Evolutionary conservation across 2,797 vertebrate genomes (phyloP).

Genomic region (Bucorvus abyssinicus): DNA sequence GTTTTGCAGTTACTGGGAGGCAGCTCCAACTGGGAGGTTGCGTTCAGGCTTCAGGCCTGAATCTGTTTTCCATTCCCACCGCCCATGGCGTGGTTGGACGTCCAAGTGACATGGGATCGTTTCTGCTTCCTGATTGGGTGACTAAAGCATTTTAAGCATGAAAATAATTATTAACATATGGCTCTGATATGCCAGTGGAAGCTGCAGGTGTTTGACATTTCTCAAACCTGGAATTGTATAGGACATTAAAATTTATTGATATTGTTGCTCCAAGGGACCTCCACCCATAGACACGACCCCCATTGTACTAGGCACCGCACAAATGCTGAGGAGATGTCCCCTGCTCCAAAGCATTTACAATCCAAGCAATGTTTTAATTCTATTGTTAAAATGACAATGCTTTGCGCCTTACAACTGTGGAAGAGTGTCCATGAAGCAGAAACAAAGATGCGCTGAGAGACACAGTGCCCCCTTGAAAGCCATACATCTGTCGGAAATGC

Average conservation of each 20-base stretch:
- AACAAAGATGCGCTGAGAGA: neutral
- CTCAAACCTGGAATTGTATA: neutral
- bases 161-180: constrained; percentile 1
- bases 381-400: constrained; percentile 45
- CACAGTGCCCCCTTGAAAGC: neutral
- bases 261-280: neutral
- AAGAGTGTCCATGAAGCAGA: constrained; percentile 3
- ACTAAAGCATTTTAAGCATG: neutral
- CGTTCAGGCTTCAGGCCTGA: neutral
- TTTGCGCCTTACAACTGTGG: neutral
- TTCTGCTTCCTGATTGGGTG: neutral
- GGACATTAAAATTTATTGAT: neutral
- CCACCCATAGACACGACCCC: neutral
- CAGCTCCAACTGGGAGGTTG: neutral
- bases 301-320: neutral
- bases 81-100: neutral
- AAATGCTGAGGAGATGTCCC: neutral
- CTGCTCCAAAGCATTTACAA: constrained; percentile 1
- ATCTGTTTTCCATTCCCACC: constrained; percentile 9
- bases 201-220: constrained; percentile 5
- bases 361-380: neutral
- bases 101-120: neutral
- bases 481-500: neutral
- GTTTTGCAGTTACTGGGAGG: neutral
- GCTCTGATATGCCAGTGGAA: neutral